These are phyloP conservation scores for Apodemus sylvaticus DNA, from an alignment of 2,113 vertebrate species.

Conservation along the genomic window DNA sequence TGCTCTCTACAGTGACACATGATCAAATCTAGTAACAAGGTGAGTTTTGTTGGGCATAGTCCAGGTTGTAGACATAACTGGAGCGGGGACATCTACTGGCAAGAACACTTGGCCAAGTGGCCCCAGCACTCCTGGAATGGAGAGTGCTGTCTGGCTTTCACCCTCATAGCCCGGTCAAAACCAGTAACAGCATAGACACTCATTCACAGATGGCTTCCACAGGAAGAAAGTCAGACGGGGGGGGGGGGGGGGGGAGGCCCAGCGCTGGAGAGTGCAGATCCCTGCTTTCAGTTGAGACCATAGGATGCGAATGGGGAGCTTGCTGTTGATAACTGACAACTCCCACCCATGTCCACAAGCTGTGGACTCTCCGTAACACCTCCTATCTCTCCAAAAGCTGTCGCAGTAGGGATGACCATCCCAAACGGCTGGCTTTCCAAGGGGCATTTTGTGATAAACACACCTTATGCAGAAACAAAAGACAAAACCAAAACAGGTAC, in stretches of 20 bases:
- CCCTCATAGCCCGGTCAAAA: background rate
- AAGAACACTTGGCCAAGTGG: background rate
- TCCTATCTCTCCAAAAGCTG: accelerated
- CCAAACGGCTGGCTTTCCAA: background rate
- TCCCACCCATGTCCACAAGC: accelerated
- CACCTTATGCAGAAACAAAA: background rate
- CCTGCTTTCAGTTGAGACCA: background rate
- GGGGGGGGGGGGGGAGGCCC: background rate
- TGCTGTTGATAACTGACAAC: accelerated
- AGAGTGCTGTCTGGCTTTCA: accelerated
- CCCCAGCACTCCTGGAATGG: accelerated
- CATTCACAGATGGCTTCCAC: accelerated
- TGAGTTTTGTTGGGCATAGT: background rate
- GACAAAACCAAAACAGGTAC: background rate
- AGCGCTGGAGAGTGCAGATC: accelerated
- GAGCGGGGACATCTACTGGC: accelerated
- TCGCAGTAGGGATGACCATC: accelerated
- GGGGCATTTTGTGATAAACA: background rate
- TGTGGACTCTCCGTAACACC: accelerated
- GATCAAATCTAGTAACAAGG: background rate
- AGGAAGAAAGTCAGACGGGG: no score
- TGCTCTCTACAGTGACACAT: background rate
- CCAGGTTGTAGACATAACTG: accelerated
- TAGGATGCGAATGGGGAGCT: background rate
- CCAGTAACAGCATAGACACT: accelerated